Evolutionary conservation across 2,888 invertebrate genomes (phyloP), one percentile per base, ranked within the genome.

Genomic region (Eulithis prunata): DNA sequence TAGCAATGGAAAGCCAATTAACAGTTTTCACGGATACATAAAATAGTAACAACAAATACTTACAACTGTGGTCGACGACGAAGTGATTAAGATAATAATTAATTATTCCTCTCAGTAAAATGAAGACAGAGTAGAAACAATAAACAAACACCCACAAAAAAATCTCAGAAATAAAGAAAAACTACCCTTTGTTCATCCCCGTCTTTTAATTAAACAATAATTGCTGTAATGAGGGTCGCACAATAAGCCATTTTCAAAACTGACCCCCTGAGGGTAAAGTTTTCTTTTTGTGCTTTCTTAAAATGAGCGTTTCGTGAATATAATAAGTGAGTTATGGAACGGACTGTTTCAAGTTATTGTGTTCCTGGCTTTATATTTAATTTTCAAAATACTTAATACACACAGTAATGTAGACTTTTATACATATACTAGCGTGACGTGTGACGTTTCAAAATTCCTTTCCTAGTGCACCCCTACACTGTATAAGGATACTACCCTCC

Each of bases 201-300:
- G 54, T 66, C 62, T 79, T 79, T 80, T 84, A 83, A 83, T 84
- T 83, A 82, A 82, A 80, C 81, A 67, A 78, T 77, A 79, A 80
- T 80, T 81, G 83, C 75, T 79, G 77, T 80, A 79, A 80, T 75
- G 78, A 79, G 70, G 75, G 76, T 57, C 55, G 59, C 68, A 78
- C 78, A 78, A 79, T 80, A 75, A 77, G 78, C 79, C 72, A 75
- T 78, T 77, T 76, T 74, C 69, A 64, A 70, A 74, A 74, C 71
- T 79, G 78, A 77, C 78, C 79, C 76, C 68, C 68, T 21, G 75
- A 62, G 72, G 72, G 41, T 41, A 66, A 69, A 70, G 58, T 72
- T 71, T 70, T 74, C 75, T 73, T 75, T 77, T 77, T 77, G 64
- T 58, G 13, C 61, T 60, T 67, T 66, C 71, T 73, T 74, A 65